Evolutionary conservation across 1,140 invertebrate species (phyloP).

Genomic region (Drosophila yakuba): DNA sequence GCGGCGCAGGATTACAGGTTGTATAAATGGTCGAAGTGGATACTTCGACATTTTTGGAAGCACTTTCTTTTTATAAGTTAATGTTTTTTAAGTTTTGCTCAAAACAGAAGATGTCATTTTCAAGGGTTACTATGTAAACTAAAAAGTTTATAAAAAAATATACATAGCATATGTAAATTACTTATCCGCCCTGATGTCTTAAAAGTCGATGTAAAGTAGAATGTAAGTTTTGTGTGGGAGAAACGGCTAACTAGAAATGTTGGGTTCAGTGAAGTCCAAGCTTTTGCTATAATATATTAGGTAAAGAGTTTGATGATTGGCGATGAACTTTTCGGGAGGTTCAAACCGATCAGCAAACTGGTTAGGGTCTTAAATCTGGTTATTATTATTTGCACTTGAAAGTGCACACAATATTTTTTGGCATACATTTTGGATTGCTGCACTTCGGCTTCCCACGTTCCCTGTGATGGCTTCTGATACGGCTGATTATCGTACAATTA

Average conservation of each 20-base stretch:
- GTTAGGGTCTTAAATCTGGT: slow-evolving; percentile 15
- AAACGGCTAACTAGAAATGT: neutral
- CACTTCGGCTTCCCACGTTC: neutral
- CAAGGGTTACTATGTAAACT: neutral
- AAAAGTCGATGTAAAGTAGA: slow-evolving; percentile 2
- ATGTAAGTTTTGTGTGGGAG: neutral
- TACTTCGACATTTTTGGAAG: slow-evolving; percentile 11
- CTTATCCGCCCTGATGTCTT: neutral
- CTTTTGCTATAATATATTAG: slow-evolving; percentile 26
- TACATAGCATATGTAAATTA: too few species aligned
- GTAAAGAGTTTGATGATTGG: slow-evolving; percentile 16
- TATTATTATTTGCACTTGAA: slow-evolving; percentile 10
- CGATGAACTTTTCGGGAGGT: slow-evolving; percentile 34
- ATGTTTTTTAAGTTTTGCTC: neutral
- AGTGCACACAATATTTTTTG: slow-evolving; percentile 27
- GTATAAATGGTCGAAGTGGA: neutral
- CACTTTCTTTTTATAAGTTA: neutral
- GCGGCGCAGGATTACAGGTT: neutral
- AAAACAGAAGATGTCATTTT: neutral
- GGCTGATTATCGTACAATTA: slow-evolving; percentile 42
- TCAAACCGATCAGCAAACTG: slow-evolving; percentile 35
- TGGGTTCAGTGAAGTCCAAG: neutral
- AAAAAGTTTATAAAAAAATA: too few species aligned
- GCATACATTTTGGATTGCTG: slow-evolving; percentile 3
- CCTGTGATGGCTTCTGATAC: slow-evolving; percentile 1